These are phyloP conservation scores for Eleginops maclovinus DNA, from an alignment of 2,113 vertebrate genomes.

Conservation along the genomic window DNA sequence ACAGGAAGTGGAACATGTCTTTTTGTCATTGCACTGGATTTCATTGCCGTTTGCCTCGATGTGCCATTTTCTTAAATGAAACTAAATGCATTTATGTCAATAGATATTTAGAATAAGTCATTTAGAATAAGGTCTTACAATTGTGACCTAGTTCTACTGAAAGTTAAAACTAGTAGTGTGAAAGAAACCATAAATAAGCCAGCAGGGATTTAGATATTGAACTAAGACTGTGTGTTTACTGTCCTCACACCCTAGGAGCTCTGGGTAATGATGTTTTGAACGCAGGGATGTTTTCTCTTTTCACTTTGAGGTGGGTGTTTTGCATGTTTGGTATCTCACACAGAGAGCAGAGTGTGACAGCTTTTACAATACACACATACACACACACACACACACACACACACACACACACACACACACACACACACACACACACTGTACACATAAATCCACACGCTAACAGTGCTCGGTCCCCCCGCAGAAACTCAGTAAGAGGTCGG, in stretches of 20 bases:
- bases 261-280: conserved; percentile 45
- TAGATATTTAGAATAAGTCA: no score
- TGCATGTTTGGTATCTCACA: conserved; percentile 14
- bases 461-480: not conserved
- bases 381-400: no score
- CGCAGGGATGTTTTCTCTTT: conserved; percentile 31
- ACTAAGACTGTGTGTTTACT: not conserved
- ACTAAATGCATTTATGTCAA: no score
- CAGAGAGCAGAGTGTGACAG: conserved; percentile 21
- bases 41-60: not conserved
- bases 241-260: conserved; percentile 29
- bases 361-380: no score
- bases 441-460: not conserved
- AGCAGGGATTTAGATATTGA: not conserved
- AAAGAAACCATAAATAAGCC: not conserved
- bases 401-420: conserved; percentile 19
- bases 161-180: not conserved
- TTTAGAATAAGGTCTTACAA: not conserved
- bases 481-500: not conserved
- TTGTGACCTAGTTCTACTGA: not conserved
- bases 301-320: conserved; percentile 26
- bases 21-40: conserved; percentile 28
- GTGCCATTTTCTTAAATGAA: not conserved
- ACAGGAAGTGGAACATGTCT: conserved; percentile 41
- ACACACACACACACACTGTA: not conserved